phyloP scores from a whole-genome alignment of 2,113 vertebrate genomes.

The Seriola dumerili region DNA sequence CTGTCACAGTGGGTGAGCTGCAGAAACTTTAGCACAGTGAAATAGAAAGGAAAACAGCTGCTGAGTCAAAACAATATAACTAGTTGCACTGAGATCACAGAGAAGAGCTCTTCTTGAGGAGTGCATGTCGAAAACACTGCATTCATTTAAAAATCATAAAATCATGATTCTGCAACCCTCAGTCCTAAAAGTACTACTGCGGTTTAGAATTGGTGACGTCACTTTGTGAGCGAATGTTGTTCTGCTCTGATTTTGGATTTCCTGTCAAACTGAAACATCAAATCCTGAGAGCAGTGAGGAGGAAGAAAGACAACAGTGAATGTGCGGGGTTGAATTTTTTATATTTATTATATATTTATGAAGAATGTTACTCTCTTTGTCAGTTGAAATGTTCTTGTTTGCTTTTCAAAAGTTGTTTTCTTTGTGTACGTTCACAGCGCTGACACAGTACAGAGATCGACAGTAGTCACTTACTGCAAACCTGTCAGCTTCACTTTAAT shows the following conservation, averaged over 20 bases:
- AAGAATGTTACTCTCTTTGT: constrained; percentile 34
- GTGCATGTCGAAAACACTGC: not conserved
- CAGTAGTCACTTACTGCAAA: not conserved
- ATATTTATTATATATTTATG: constrained; percentile 62
- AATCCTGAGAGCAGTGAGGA: constrained; percentile 8
- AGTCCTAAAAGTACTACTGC: not conserved
- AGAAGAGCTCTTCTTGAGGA: not conserved
- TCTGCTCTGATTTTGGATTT: not conserved
- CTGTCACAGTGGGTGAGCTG: no score
- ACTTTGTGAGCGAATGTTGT: not conserved
- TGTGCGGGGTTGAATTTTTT: constrained; percentile 25
- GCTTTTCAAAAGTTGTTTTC: not conserved
- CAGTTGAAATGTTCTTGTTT: not conserved
- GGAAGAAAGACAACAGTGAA: constrained; percentile 35
- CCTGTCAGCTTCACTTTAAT: not conserved
- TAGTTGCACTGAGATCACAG: not conserved
- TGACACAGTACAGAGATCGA: not conserved
- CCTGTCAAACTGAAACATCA: not conserved
- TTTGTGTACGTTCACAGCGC: not conserved
- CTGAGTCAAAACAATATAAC: not conserved
- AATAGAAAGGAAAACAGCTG: not conserved
- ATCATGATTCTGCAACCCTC: not conserved
- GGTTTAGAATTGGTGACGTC: not conserved
- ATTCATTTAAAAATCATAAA: not conserved
- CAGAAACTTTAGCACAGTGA: not conserved